These are phyloP conservation scores for Colinus virginianus DNA, from an alignment of 2,113 vertebrate genomes.

Conservation along the genomic window DNA sequence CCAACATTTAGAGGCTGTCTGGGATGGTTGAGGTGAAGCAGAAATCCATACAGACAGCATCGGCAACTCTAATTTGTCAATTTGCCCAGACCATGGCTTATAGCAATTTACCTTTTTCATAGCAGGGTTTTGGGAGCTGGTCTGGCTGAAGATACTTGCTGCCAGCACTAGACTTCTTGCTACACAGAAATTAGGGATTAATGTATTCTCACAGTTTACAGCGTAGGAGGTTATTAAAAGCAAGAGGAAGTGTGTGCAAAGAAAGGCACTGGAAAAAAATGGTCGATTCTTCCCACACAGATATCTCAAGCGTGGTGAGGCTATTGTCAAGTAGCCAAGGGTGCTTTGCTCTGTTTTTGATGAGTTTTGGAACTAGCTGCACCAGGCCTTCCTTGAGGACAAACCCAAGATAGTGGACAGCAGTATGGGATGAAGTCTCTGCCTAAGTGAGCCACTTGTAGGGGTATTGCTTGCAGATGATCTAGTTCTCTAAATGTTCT, in stretches of 20 bases:
- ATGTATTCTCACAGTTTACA: background rate
- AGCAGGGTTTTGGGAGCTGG: background rate
- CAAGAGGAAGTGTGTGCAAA: background rate
- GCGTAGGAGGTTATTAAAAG: background rate
- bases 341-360: background rate
- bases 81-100: background rate
- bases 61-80: background rate
- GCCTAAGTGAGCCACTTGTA: background rate
- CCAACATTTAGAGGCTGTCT: background rate
- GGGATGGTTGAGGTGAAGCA: background rate
- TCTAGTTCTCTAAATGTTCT: background rate
- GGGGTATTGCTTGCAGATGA: background rate
- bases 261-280: background rate
- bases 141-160: background rate
- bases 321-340: background rate
- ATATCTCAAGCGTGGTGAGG: background rate
- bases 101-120: background rate
- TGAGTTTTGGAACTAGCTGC: background rate
- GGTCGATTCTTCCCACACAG: background rate
- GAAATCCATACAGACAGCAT: background rate
- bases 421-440: background rate
- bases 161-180: background rate
- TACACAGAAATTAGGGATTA: background rate
- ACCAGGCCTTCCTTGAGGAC: background rate
- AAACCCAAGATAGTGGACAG: background rate